Evolutionary conservation across 2,888 invertebrate genomes (phyloP), one percentile per base, ranked within the genome.

Genomic region (Deilephila porcellus): DNA sequence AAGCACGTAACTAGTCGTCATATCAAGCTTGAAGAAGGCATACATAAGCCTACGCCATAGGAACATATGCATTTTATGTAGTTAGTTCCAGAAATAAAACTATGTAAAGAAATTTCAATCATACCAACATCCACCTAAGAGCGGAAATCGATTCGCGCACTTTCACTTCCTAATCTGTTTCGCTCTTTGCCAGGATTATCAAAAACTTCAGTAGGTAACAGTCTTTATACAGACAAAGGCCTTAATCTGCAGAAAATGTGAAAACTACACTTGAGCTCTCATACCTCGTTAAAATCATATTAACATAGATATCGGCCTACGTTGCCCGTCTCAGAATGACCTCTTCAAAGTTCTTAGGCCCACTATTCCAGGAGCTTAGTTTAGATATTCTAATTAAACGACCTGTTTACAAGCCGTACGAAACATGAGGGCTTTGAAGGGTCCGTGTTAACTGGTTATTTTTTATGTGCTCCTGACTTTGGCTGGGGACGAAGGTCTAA

Each of bases 381-480:
- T 71, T 71, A 71, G 71, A 67, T 73, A 59, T 73, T 70, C 32
- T 73, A 73, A 67, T 73, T 59, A 67, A 64, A 67, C 64, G 59
- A 67, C 29, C 59, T 67, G 73, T 67, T 73, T 73, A 67, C 67
- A 60, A 73, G 67, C 67, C 25, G 32, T 59, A 20, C n/a, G 56
- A 73, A 45, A 67, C 25, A 67, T 25, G 52, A 14, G 45, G 45
- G 45, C 32, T 45, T 59, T 32, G 70, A 45, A 45, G 45, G 45
- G 45, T 64, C 37, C n/a, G 6, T n/a, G 64, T 37, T 14, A 34
- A 56, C 56, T 56, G 56, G 45, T 45, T 45, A 45, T 11, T 45
- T 45, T 45, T 45, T 37, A 37, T 32, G 32, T 32, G 5, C 37
- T 45, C 45, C 45, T 45, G 45, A 56, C 56, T 45, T 45, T 11